These are phyloP conservation scores for Cerceris rybyensis DNA, from an alignment of 2,888 invertebrate genomes.

Conservation along the genomic window DNA sequence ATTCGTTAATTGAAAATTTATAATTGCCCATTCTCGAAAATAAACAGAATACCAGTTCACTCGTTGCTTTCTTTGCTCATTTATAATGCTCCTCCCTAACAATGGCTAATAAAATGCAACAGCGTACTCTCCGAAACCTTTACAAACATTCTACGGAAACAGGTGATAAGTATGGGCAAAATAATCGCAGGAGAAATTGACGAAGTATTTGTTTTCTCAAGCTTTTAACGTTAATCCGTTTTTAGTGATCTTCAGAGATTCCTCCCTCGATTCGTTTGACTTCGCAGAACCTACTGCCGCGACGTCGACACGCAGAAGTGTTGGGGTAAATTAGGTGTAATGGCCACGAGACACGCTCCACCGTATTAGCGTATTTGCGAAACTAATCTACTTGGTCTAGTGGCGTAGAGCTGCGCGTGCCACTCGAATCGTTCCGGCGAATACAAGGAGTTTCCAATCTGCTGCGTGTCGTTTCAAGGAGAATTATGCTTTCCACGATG, in stretches of 20 bases:
- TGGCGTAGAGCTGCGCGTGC: constrained; percentile 22
- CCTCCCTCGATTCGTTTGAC: constrained; percentile 15
- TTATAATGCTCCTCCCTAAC: too few relatives aligned
- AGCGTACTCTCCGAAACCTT: too few relatives aligned
- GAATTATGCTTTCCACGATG: constrained; percentile 53
- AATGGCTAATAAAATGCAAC: too few relatives aligned
- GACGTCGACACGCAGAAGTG: constrained; percentile 34
- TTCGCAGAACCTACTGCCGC: constrained; percentile 34
- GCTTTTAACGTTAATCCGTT: too few relatives aligned
- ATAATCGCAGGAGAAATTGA: too few relatives aligned
- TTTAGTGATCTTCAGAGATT: background rate
- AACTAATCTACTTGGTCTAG: constrained; percentile 56
- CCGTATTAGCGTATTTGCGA: constrained; percentile 55
- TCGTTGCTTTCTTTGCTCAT: too few relatives aligned
- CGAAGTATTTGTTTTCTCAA: too few relatives aligned
- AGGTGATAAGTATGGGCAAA: too few relatives aligned
- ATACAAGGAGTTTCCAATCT: constrained; percentile 61
- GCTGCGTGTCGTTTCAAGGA: constrained; percentile 55
- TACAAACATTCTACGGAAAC: too few relatives aligned
- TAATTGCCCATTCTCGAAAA: too few relatives aligned
- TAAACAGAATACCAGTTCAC: too few relatives aligned
- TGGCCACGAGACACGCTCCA: constrained; percentile 48
- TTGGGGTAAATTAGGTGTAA: constrained; percentile 54
- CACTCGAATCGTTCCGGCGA: constrained; percentile 43
- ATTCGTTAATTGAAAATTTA: too few relatives aligned